phyloP scores from a whole-genome alignment of 2,113 vertebrate genomes.

The Prionailurus viverrinus region DNA sequence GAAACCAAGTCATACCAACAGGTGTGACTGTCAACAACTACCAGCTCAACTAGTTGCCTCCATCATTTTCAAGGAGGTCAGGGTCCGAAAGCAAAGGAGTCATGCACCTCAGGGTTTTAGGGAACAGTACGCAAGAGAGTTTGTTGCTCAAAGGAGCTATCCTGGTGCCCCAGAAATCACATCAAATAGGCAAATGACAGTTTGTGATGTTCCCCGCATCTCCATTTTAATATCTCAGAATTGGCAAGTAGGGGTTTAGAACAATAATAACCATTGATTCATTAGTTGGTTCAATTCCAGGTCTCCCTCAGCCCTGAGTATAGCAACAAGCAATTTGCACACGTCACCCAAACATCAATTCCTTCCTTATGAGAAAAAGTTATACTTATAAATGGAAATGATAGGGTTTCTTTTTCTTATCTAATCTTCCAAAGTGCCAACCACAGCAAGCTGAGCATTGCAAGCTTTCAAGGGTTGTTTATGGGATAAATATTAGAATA shows the following conservation, averaged over 20 bases:
- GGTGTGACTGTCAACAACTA: not conserved
- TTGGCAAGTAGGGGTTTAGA: slow-evolving; percentile 12
- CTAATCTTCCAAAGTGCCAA: not conserved
- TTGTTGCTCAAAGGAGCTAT: not conserved
- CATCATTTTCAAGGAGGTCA: not conserved
- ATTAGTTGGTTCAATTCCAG: not conserved
- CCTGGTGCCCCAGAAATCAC: not conserved
- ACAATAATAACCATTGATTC: slow-evolving; percentile 28
- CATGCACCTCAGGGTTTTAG: not conserved
- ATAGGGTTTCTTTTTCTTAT: not conserved
- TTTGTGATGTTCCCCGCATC: not conserved
- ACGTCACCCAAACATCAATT: not conserved
- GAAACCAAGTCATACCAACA: not conserved
- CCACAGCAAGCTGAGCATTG: not conserved
- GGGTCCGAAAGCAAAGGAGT: not conserved
- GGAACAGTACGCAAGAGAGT: not conserved
- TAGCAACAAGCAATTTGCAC: not conserved
- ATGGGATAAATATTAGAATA: not conserved
- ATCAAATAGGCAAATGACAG: not conserved
- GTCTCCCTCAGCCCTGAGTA: not conserved
- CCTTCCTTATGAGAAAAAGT: not conserved
- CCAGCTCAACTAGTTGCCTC: not conserved
- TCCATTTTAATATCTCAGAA: slow-evolving; percentile 46
- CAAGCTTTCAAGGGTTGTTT: not conserved
- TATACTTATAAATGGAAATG: not conserved